Evolutionary conservation across 2,888 invertebrate genomes (phyloP), one percentile per base, ranked within the genome.

Genomic region (Thereva unica): DNA sequence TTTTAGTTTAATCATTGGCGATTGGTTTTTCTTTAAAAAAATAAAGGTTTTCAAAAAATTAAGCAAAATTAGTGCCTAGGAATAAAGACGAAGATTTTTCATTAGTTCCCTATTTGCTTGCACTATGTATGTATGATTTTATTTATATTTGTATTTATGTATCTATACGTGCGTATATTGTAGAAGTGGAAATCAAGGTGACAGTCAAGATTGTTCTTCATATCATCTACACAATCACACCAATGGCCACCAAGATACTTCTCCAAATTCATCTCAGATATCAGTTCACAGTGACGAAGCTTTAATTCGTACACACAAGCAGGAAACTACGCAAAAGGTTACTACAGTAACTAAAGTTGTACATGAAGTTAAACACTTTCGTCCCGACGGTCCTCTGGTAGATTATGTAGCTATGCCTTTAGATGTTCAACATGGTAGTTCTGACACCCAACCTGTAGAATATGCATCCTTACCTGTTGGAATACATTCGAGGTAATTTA

Each of bases 321-420:
- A 88, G 76, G 87, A 87, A 76, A 86, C 86, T 66, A 87, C 87
- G 55, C 88, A 88, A 77, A 82, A 89, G 85, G 87, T 89, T 75
- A 88, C 88, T 67, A 88, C 88, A 41, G 86, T 88, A 70, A 88
- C 88, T 66, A 88, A 89, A 80, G 87, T 88, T 54, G 86, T 88
- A 52, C 84, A 87, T 70, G 88, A 88, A 77, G 86, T 87, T 56
- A 83, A 83, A 71, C 85, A 85, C 72, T 81, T 86, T 75, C 85
- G 84, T 68, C 82, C 83, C 66, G 83, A 83, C 81, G 83, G 74
- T 67, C 82, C 73, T 64, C 82, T 82, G 70, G 82, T 83, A 54
- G 84, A 85, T 73, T 84, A 84, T 77, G 82, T 83, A 68, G 79
- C 83, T 57, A 83, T 83, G 75, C 83, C 83, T 66, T 73, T 83